Evolutionary conservation across 2,888 invertebrate species (phyloP).

Genomic region (Plagodis dolabraria): DNA sequence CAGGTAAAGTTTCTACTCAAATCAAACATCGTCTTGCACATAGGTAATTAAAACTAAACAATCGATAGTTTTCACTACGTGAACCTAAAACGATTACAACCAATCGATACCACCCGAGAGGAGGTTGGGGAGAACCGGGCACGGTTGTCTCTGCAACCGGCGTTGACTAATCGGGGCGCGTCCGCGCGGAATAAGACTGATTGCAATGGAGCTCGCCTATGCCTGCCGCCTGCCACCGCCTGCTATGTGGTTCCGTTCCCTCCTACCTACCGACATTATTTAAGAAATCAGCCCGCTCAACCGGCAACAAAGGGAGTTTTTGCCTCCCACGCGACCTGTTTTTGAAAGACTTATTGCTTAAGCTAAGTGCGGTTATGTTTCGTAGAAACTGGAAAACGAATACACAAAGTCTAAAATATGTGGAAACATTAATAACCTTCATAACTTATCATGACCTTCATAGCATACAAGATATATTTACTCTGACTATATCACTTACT

Average conservation of each 20-base stretch:
- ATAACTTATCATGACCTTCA: too few relatives aligned
- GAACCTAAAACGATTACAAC: conserved; percentile 75
- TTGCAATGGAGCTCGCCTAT: conserved; percentile 77
- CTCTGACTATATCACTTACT: too few relatives aligned
- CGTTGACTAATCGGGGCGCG: conserved; percentile 83
- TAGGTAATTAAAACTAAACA: conserved; percentile 50
- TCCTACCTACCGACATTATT: conserved; percentile 82
- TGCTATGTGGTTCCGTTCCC: conserved; percentile 65
- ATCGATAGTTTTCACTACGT: conserved; percentile 68
- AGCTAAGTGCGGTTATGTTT: conserved; percentile 46
- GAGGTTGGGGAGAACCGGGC: conserved; percentile 64
- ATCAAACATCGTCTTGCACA: conserved; percentile 19
- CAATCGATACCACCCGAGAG: conserved; percentile 72
- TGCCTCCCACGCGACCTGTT: conserved; percentile 72
- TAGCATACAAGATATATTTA: too few relatives aligned
- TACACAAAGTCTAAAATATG: too few relatives aligned
- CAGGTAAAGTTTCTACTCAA: background rate
- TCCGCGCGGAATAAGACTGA: conserved; percentile 85
- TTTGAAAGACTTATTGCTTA: conserved; percentile 64
- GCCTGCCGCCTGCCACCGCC: conserved; percentile 56
- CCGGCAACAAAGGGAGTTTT: conserved; percentile 81
- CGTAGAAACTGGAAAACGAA: conserved; percentile 12
- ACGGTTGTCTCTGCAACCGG: conserved; percentile 81
- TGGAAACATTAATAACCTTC: too few relatives aligned
- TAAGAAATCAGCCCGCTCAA: conserved; percentile 81